Conservation (phyloP, 2,113 vertebrate species). For the Tachycineta bicolor region DNA sequence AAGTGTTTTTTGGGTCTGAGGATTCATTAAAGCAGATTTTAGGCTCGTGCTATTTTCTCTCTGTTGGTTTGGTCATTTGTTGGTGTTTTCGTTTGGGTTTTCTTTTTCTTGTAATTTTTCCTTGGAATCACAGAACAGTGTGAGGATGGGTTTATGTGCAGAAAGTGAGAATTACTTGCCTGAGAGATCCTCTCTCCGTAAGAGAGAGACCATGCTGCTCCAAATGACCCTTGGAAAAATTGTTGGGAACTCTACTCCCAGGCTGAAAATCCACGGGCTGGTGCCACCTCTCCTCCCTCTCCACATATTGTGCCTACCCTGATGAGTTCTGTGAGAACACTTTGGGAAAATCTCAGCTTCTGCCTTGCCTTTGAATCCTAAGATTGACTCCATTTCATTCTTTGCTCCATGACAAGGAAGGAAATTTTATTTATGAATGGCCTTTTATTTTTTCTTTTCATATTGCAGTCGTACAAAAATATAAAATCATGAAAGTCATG, state of each 20-base stretch:
- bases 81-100: accelerated
- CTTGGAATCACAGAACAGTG: background rate
- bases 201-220: background rate
- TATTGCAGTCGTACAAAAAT: background rate
- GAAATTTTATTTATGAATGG: background rate
- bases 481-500: background rate
- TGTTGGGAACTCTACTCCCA: background rate
- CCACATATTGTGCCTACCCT: background rate
- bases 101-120: background rate
- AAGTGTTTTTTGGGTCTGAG: background rate
- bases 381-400: background rate
- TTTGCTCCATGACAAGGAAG: background rate
- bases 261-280: background rate
- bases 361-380: background rate
- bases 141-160: background rate
- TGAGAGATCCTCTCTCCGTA: background rate
- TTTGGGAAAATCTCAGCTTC: background rate
- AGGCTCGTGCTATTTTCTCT: accelerated
- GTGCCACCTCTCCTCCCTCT: background rate
- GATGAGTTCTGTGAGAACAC: background rate
- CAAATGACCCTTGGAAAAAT: background rate
- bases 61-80: background rate
- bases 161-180: background rate
- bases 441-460: background rate
- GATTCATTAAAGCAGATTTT: background rate